Percentiles rank a stretch among this genome's conserved stretches.
phyloP scores from a whole-genome alignment of 2,113 vertebrate genomes.

The Pluvianellus socialis region DNA sequence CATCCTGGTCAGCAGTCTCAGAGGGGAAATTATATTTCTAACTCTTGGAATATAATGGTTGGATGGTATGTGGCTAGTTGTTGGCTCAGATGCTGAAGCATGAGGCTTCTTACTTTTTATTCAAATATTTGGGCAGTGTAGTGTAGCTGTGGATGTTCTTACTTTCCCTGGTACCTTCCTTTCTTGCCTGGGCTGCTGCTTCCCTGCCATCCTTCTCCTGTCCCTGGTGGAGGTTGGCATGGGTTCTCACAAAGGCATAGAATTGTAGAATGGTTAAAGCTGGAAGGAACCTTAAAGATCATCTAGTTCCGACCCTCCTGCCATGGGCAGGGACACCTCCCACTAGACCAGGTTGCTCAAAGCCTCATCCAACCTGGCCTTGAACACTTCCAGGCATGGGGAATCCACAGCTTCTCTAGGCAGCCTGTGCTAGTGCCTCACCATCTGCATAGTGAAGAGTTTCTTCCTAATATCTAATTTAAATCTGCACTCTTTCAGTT shows the following conservation, averaged over 20 bases:
- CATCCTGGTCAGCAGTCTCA: background rate
- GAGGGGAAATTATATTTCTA: background rate
- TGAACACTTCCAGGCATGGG: background rate
- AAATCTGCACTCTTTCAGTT: background rate
- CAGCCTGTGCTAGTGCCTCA: background rate
- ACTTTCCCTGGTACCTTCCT: background rate
- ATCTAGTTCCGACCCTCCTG: background rate
- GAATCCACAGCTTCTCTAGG: background rate
- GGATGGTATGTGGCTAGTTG: background rate
- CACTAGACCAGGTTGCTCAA: background rate
- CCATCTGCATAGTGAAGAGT: background rate
- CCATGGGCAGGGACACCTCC: background rate
- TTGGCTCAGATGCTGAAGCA: background rate
- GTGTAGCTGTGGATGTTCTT: background rate
- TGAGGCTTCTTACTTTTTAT: background rate
- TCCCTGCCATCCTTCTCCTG: background rate
- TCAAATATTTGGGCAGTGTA: background rate
- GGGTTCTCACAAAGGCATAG: background rate
- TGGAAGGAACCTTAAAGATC: background rate
- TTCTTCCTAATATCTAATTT: background rate
- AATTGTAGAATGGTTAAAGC: background rate
- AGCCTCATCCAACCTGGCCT: background rate
- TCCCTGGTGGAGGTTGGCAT: background rate
- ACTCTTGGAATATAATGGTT: background rate
- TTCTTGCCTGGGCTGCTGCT: background rate